Evolutionary conservation across 2,113 vertebrate genomes (phyloP).

Genomic region (Tinamus guttatus): DNA sequence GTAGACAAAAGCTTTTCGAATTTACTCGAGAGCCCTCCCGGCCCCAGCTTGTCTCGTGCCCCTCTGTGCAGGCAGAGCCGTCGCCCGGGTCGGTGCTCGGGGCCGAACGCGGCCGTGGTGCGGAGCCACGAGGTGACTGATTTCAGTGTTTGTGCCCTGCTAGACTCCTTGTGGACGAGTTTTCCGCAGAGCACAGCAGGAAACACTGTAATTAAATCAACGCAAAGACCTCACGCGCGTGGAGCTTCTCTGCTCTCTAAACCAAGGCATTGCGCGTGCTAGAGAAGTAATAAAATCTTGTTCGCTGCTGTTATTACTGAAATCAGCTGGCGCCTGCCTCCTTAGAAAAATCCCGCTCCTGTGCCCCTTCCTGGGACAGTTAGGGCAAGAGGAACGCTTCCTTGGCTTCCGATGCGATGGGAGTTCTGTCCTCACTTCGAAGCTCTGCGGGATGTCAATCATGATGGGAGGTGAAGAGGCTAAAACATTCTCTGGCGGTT

Average conservation of each 20-base stretch:
- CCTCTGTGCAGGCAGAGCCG: background rate
- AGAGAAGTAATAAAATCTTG: background rate
- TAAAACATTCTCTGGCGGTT: constrained; percentile 5
- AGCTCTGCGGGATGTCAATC: constrained; percentile 10
- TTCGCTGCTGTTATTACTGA: background rate
- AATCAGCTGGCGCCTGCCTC: background rate
- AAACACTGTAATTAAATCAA: constrained; percentile 44
- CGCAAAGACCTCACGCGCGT: background rate
- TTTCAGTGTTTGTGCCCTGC: constrained; percentile 32
- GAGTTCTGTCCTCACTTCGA: background rate
- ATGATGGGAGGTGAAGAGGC: constrained; percentile 29
- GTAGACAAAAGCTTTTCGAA: background rate
- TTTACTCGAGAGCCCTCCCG: background rate
- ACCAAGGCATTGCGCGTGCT: background rate
- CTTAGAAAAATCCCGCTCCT: background rate
- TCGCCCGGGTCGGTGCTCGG: background rate
- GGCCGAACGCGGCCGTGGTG: background rate
- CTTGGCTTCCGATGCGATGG: background rate
- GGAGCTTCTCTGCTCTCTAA: background rate
- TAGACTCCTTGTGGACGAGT: constrained; percentile 10
- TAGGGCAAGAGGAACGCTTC: background rate
- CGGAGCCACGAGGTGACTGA: constrained; percentile 2
- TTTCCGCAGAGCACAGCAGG: background rate
- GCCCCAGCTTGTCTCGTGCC: background rate
- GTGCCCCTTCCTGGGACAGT: background rate